Base-by-base conservation (phyloP, 2,113 vertebrate species). In the Nothobranchius kuhntae region DNA sequence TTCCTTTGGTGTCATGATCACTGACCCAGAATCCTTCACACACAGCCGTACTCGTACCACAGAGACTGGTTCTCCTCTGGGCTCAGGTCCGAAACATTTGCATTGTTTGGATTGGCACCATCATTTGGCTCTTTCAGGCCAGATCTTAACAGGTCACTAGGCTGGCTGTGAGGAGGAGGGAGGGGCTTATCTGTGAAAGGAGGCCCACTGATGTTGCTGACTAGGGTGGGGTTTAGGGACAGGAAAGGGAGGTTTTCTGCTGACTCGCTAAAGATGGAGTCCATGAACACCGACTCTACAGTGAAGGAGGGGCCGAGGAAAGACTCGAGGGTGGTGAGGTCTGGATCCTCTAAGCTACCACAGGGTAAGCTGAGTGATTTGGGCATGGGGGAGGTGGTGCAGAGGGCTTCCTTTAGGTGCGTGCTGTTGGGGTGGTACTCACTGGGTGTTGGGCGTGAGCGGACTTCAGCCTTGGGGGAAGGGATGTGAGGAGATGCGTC, bases 11-110 rank as follows among this genome's bases (percentile, higher is more conserved):
- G 47, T 52, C 13, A 24, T 63, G 61, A 52, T 77, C 58, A 75
- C 46, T 61, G 10, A 53, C 42, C 51, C 44, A 54, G 66, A 60
- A 65, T 61, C 63, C 75, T 72, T 96, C 91, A 99, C 48, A 99
- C 94, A 87, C 98, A 99, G 78, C 98, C 98, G 73, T 98, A 99
- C 87, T 99, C 98, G 40, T 96, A 98, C 98, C 98, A 99, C 87
- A 98, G 84, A 52, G 95, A 96, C 65, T 96, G 94, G 68, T 89
- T 95, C 77, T 99, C 96, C 86, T 98, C 97, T 65, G 95, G 92
- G 83, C 90, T 93, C 81, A 94, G 84, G 35, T 92, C 90, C 14
- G 93, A 87, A 56, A 83, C 71, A 47, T 59, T 83, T 61, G 80
- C 73, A 50, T 69, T 24, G 42, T 72, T 65, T 46, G 87, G 24